Evolutionary conservation across 1,140 invertebrate species (phyloP), one percentile per base, ranked within the genome.

Genomic region (Uloborus diversus): DNA sequence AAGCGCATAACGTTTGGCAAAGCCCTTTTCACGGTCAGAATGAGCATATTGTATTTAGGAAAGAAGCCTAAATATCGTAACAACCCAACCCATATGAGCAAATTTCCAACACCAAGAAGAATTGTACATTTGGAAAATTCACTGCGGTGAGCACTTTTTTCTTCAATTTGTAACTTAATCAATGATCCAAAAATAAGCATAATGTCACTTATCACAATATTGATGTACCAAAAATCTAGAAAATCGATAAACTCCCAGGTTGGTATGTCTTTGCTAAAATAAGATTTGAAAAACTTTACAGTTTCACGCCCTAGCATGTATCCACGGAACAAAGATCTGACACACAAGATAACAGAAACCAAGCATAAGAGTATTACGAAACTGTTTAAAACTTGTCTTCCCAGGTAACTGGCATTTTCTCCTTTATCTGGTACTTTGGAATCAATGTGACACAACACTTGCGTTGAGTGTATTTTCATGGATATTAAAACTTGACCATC

Each of bases 1-100:
- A 99, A 99, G 78, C 98, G 88, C 9, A 95, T 90, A 56, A 98
- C 95, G 86, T 96, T 96, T 17, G 95, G 98, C 59, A 93, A 91
- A 0, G 95, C 96, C 85, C 92, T 93, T 86, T 98, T 96, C 70
- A 99, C 84, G 0, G 98, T 99, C 42, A 99, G 87, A 85, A 99
- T 98, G 0, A 99, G 92, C 71, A 99, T 89, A 88, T 99, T 99
- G 86, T 99, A 99, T 0, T 96, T 98, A 85, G 94, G 93, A 85
- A 99, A 99, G 87, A 99, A 99, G 4, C 96, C 95, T 9, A 99
- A 89, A 85, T 99, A 99, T 51, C 98, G 89, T 9, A 99, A 87
- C 0, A 99, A 92, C 20, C 98, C 97, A 86, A 99, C 94, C 96
- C 97, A 99, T 0, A 99, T 96, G 0, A 99, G 88, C 33, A 99